Base-by-base conservation (phyloP, 2,888 invertebrate species). In the Argyra leucocephala region DNA sequence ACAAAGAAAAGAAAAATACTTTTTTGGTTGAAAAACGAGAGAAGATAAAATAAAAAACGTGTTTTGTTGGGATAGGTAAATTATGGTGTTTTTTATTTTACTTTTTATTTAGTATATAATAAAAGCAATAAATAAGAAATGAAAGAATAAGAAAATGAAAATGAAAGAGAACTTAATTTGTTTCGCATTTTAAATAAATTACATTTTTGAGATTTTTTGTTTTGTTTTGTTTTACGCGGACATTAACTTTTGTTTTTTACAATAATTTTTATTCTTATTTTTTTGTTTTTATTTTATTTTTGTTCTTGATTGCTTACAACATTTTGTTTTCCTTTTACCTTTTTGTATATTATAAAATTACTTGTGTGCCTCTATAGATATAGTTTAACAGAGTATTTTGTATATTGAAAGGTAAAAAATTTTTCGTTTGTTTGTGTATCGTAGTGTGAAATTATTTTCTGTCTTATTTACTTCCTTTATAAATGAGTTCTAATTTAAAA, bases 181-280 rank as follows among this genome's bases (percentile, higher is more conserved):
- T 48, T 48, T 48, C 48, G 48, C 1, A 48, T 48, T 37, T 26
- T 48, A 48, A 48, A 48, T 48, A 48, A 48, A 48, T 37, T 48
- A 18, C 48, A 48, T 48, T 15, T 31, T 48, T 9, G 18, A 48
- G 48, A 18, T 48, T 48, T 48, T 48, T 37, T 31, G 5, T 31
- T 31, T 31, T 10, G 31, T 31, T 31, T 31, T 31, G 31, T 31
- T 18, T 48, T 48, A 48, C 48, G 48, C 48, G 48, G 48, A n/a
- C 48, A 48, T 48, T 48, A 48, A 48, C 48, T 48, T 48, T 48
- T 48, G 48, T 48, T 48, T 48, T 48, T 48, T 48, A 48, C 5
- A 3, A 26, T 6, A 26, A 26, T 37, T 6, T 37, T 15, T 10
- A 6, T 37, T 37, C 15, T 10, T 37, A 15, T 37, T 37, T 37